A percentile compares a stretch with the other conserved stretches of the same genome.
Conservation (phyloP, 2,888 invertebrate species). For the Nomada fucata region DNA sequence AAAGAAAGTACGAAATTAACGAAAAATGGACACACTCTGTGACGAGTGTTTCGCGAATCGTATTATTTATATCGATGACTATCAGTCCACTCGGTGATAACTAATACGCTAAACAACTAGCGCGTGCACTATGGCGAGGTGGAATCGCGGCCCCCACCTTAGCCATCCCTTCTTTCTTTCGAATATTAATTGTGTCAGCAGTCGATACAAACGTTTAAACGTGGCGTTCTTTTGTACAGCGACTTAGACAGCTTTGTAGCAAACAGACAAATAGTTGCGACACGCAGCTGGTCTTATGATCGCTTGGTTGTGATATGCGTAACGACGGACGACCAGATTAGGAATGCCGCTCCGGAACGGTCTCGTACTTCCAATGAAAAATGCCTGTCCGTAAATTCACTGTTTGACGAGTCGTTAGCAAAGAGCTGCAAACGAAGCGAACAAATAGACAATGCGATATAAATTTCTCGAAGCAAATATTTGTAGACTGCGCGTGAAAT, state of each 20-base stretch:
- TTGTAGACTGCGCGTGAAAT: constrained; percentile 20
- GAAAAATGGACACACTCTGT: background rate
- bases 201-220: constrained; percentile 19
- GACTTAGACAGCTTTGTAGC: too few species aligned
- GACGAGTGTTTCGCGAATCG: background rate
- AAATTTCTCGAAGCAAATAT: constrained; percentile 37
- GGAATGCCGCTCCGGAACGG: background rate
- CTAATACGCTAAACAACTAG: background rate
- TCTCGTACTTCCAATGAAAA: background rate
- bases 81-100: background rate
- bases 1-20: background rate
- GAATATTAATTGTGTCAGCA: constrained; percentile 23
- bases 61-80: constrained; percentile 16
- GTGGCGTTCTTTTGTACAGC: background rate
- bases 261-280: background rate
- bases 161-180: background rate
- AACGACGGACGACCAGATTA: background rate
- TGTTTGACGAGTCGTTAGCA: constrained; percentile 23
- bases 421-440: background rate
- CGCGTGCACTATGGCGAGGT: background rate
- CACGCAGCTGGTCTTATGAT: background rate
- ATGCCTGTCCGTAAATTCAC: background rate
- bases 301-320: background rate
- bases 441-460: constrained; percentile 29
- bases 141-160: background rate